Evolutionary conservation across 2,888 invertebrate species (phyloP), one percentile per base, ranked within the genome.

Genomic region (Auanema sp.): DNA sequence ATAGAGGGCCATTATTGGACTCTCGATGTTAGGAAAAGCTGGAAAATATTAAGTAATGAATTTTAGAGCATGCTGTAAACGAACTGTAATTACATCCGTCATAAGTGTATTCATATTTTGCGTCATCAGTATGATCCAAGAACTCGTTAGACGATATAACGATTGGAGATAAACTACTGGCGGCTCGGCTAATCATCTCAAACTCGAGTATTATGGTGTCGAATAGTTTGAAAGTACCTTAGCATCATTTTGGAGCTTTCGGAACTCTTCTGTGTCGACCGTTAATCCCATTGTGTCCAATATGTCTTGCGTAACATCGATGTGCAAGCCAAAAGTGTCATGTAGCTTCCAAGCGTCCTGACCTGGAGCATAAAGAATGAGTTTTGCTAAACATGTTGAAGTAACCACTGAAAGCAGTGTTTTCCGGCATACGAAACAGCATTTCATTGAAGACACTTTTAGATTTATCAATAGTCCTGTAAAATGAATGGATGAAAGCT

Each of bases 311-410:
- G 72, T 76, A 4, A 76, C 60, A 2, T 68, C 68, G 12, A 76
- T 41, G 11, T 71, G 65, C 24, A 76, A 57, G 11, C 76, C 76
- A 50, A 72, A 47, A 0, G 71, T 63, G 50, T 69, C 67, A 56
- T 72, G 64, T 2, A 76, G 58, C 10, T 60, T 51, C 63, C 70
- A 76, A 5, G 70, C 69, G 4, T 62, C n/a, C 14, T 47, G 44
- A 16, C 69, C 75, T 65, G 43, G 49, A 12, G n/a, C 5, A 16
- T 21, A 24, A 44, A 18, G 47, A 33, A 12, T 43, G 16, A 59
- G 33, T 24, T n/a, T 23, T 12, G 43, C n/a, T n/a, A n/a, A 33
- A 33, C 33, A 33, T n/a, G n/a, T n/a, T n/a, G n/a, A 12, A 12
- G 12, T 43, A 47, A 47, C 47, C 47, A 18, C 16, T 16, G 5